Conservation (phyloP, 2,888 invertebrate genomes). For the Dryomyza anilis region DNA sequence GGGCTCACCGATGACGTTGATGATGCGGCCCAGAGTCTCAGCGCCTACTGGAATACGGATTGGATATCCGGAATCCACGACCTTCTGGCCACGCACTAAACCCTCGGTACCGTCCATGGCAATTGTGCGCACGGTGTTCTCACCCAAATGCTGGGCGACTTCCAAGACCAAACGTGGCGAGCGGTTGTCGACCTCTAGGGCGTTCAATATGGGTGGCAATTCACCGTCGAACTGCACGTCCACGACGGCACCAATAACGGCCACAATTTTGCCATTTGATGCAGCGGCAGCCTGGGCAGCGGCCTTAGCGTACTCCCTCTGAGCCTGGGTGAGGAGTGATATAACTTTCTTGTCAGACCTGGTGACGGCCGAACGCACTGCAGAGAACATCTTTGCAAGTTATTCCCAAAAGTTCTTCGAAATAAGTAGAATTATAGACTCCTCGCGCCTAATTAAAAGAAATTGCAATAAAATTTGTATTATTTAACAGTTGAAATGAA, state of each 20-base stretch:
- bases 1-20: slow-evolving; percentile 84
- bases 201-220: slow-evolving; percentile 91
- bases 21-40: slow-evolving; percentile 88
- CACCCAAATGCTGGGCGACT: slow-evolving; percentile 85
- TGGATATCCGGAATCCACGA: slow-evolving; percentile 81
- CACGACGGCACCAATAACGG: slow-evolving; percentile 96
- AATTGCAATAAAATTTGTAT: not conserved
- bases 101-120: slow-evolving; percentile 94
- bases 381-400: slow-evolving; percentile 41
- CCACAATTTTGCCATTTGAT: slow-evolving; percentile 67
- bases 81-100: slow-evolving; percentile 79
- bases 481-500: slow-evolving; percentile 6
- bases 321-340: slow-evolving; percentile 43
- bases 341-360: slow-evolving; percentile 48
- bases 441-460: slow-evolving; percentile 22
- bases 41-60: slow-evolving; percentile 90
- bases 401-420: slow-evolving; percentile 27
- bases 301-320: slow-evolving; percentile 46
- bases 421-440: slow-evolving; percentile 27
- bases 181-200: slow-evolving; percentile 86
- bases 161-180: slow-evolving; percentile 77
- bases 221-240: slow-evolving; percentile 92
- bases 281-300: slow-evolving; percentile 42
- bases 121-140: slow-evolving; percentile 86
- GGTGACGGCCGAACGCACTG: slow-evolving; percentile 42